Conservation (phyloP, 2,113 vertebrate genomes). For the Mesitornis unicolor region DNA sequence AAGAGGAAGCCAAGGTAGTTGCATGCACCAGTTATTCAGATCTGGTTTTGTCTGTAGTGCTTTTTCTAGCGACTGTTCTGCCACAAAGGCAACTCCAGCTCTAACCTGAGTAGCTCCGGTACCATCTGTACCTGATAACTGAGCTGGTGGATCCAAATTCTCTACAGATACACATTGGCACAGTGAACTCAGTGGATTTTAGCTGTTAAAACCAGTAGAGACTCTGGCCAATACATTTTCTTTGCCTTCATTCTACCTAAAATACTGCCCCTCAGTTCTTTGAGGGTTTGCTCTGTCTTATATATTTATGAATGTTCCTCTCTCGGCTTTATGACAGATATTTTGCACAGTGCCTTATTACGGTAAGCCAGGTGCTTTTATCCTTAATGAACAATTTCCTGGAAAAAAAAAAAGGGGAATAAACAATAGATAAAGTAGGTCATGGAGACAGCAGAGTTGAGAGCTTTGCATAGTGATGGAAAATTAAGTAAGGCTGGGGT, state of each 20-base stretch:
- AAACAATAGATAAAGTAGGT: conserved; percentile 65
- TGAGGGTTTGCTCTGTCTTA: conserved; percentile 29
- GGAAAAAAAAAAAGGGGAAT: conserved; percentile 66
- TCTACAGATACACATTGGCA: not conserved
- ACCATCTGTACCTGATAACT: not conserved
- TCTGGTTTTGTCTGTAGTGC: not conserved
- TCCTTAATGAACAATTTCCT: conserved; percentile 74
- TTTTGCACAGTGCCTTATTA: conserved; percentile 63
- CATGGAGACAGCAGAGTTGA: conserved; percentile 39
- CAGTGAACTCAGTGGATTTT: not conserved
- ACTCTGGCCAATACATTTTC: not conserved
- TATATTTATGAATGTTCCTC: conserved; percentile 61
- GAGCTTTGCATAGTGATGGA: conserved; percentile 31
- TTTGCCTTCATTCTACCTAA: not conserved
- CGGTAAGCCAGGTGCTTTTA: conserved; percentile 78
- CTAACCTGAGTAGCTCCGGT: not conserved
- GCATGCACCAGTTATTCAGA: not conserved
- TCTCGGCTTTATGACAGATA: conserved; percentile 11
- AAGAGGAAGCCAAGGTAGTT: not conserved
- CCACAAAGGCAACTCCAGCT: not conserved
- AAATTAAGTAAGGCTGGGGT: conserved; percentile 48
- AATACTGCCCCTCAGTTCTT: not conserved
- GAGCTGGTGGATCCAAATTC: not conserved
- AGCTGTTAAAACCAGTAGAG: not conserved
- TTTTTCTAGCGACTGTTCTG: not conserved